Percentiles rank a stretch among this genome's conserved stretches.
phyloP scores from a whole-genome alignment of 2,113 vertebrate species.

The Mustela lutreola region DNA sequence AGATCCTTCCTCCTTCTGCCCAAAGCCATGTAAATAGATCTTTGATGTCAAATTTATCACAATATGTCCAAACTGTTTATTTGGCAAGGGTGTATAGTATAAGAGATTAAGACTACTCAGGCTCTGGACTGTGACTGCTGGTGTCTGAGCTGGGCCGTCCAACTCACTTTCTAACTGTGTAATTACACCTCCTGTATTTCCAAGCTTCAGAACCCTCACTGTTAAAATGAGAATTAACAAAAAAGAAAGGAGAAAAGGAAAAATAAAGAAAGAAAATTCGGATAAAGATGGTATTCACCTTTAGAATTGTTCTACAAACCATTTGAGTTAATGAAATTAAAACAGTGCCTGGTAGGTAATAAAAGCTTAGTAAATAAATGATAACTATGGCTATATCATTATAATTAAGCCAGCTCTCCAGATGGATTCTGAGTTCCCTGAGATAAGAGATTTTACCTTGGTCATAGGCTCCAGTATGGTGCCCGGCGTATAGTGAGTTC shows the following conservation, averaged over 20 bases:
- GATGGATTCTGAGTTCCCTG: background rate
- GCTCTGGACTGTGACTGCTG: background rate
- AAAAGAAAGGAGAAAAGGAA: background rate
- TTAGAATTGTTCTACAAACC: background rate
- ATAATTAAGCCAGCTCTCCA: background rate
- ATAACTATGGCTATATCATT: background rate
- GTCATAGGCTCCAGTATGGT: background rate
- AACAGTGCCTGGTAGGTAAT: background rate
- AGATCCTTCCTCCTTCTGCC: background rate
- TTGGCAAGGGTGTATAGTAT: no score
- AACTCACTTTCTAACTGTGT: background rate
- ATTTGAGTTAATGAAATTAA: background rate
- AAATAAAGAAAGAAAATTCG: background rate
- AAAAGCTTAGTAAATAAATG: background rate
- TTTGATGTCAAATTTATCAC: background rate
- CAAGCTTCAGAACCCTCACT: background rate
- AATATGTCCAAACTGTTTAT: background rate
- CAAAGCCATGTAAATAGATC: background rate
- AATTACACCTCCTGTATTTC: background rate
- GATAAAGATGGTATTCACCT: background rate
- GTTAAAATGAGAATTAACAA: background rate
- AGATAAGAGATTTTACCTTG: background rate
- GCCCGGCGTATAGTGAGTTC: background rate
- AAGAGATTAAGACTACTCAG: background rate
- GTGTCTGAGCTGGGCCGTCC: background rate